Conservation (phyloP, 2,113 vertebrate genomes). For the Pituophis catenifer region DNA sequence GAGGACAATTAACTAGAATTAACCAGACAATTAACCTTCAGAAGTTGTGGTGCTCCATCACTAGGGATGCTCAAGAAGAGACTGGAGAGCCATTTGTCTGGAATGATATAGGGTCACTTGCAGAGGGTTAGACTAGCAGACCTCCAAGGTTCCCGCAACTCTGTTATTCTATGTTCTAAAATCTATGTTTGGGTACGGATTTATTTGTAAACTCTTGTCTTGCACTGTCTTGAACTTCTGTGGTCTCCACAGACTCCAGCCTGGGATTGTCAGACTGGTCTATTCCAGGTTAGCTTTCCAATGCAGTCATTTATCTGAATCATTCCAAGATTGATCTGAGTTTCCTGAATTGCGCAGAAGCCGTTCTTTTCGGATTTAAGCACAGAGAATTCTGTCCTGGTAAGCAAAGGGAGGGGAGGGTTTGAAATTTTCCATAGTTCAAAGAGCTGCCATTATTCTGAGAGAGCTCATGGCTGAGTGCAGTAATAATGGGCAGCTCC, state of each 20-base stretch:
- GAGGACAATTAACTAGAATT: too few species aligned
- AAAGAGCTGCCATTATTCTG: accelerated
- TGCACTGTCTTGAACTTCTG: not conserved
- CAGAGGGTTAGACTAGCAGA: not conserved
- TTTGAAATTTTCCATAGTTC: not conserved
- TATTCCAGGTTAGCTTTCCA: not conserved
- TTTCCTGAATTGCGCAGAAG: not conserved
- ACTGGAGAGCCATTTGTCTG: too few species aligned
- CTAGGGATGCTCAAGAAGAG: too few species aligned
- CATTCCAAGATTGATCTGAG: not conserved
- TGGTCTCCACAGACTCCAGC: not conserved
- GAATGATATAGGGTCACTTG: not conserved
- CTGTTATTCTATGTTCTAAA: not conserved
- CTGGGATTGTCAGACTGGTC: not conserved
- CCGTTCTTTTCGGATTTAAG: not conserved
- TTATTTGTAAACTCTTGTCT: not conserved
- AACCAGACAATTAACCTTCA: too few species aligned
- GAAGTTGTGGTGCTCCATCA: too few species aligned
- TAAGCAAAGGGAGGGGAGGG: not conserved
- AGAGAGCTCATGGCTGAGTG: not conserved
- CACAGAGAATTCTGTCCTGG: not conserved
- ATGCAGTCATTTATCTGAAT: not conserved
- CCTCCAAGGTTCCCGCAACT: too few species aligned
- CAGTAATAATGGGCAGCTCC: not conserved
- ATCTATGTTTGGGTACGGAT: not conserved